These are phyloP conservation scores for Noctua comes DNA, from an alignment of 2,888 invertebrate species.

Conservation along the genomic window DNA sequence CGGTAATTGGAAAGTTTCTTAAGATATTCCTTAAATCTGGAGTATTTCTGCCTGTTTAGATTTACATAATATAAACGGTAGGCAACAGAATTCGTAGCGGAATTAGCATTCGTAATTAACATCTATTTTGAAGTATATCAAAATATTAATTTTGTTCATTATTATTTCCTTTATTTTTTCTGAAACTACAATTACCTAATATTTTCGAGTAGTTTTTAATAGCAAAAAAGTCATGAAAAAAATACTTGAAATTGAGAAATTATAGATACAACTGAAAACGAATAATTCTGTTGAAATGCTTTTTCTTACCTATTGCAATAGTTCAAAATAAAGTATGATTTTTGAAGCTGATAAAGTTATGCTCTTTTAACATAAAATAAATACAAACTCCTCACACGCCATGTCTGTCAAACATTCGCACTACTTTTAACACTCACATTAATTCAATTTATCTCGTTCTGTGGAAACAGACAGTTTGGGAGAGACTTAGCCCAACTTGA, in stretches of 20 bases:
- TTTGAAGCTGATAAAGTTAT: neutral
- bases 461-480: constrained; percentile 73
- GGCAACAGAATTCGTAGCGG: constrained; percentile 51
- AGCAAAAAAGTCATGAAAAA: neutral
- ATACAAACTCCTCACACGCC: too few relatives aligned
- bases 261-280: neutral
- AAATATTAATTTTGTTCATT: constrained; percentile 12
- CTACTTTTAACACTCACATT: constrained; percentile 70
- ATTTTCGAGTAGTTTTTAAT: neutral
- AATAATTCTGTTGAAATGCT: neutral
- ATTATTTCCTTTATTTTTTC: too few relatives aligned
- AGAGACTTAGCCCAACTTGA: constrained; percentile 71
- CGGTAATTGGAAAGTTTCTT: constrained; percentile 77
- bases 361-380: too few relatives aligned
- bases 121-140: constrained; percentile 51
- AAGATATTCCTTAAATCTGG: constrained; percentile 58
- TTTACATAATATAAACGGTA: constrained; percentile 66
- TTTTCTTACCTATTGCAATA: neutral
- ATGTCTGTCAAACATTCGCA: constrained; percentile 34
- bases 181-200: neutral
- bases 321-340: neutral
- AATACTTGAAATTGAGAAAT: neutral
- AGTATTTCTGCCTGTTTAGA: constrained; percentile 61
- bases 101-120: constrained; percentile 62
- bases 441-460: constrained; percentile 79